phyloP scores from a whole-genome alignment of 1,140 invertebrate species.

The Heliothis subflexa region DNA sequence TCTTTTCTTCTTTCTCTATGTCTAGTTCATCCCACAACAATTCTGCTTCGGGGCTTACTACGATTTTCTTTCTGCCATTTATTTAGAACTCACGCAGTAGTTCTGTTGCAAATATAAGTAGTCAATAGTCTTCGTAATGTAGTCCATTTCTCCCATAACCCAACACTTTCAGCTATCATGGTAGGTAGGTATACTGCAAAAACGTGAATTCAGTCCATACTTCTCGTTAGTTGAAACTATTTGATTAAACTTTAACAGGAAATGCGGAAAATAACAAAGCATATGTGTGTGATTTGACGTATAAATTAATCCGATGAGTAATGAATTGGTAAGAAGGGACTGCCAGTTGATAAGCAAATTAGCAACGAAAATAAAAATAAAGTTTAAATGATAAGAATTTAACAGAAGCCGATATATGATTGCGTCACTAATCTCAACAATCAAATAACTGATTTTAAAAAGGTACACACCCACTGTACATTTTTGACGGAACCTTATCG shows the following conservation, averaged over 20 bases:
- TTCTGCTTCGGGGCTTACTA: no score
- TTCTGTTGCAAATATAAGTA: no score
- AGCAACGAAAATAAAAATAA: not conserved
- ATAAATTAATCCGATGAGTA: not conserved
- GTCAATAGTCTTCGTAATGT: no score
- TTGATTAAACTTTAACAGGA: not conserved
- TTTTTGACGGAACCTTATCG: slow-evolving; percentile 49
- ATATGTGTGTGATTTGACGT: not conserved
- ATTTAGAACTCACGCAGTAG: no score
- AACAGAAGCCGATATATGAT: not conserved
- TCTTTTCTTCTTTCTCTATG: no score
- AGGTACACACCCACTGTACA: not conserved
- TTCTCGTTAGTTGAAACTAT: no score
- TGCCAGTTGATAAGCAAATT: not conserved
- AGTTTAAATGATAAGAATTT: slow-evolving; percentile 5
- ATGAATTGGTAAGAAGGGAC: not conserved
- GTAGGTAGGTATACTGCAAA: no score
- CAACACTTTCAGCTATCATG: no score
- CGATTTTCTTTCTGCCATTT: no score
- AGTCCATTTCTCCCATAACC: no score
- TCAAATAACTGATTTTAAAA: not conserved
- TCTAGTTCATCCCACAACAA: no score
- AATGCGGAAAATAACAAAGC: not conserved
- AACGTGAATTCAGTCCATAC: no score
- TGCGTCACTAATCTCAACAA: not conserved